Evolutionary conservation across 37 sponge, comb jelly and placozoan genomes (phyloP), one percentile per base, ranked within the genome.

Genomic region (Ianthella basta): DNA sequence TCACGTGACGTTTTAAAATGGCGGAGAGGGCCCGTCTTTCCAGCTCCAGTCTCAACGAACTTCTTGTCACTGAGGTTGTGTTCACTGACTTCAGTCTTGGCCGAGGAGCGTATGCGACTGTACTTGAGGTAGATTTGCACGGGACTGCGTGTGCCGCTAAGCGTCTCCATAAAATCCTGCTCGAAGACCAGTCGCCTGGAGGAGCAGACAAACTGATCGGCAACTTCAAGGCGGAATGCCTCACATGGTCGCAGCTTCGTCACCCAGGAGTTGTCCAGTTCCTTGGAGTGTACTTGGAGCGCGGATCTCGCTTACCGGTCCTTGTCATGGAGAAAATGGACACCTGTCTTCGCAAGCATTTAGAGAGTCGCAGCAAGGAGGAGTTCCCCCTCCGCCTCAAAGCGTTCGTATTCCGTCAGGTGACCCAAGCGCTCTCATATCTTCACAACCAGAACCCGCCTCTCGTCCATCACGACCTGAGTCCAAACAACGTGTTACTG

Each of bases 301-400:
- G 32, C 8, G 73, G 41, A 13, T 38, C 8, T 13, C 32, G 16
- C 12, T 5, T 72, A 19, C 73, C 73, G 40, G 36, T 72, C 40
- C 23, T 72, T 33, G 41, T 72, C 21, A 72, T 72, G 73, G 73
- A 72, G 39, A 72, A 37, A 40, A 72, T 72, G 73, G 73, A 72
- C 39, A 72, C 36, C 73, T 37, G 73, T 37, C 73, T 72, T 13
- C 37, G 73, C 13, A 21, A 21, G 13, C 73, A 37, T 40, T 29
- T 72, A 29, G 73, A 72, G 19, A 32, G 12, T 33, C 41, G 41
- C 19, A 72, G 19, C 37, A 23, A 29, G 5, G 32, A 72, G 40
- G 14, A 8, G 4, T 37, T 72, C 36, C 73, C 73, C 16, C 41
- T 72, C 6, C 10, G 41, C 36, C 73, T 37, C 73, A 72, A 72